Evolutionary conservation across 2,113 vertebrate genomes (phyloP), one percentile per base, ranked within the genome.

Genomic region (Rynchops niger): DNA sequence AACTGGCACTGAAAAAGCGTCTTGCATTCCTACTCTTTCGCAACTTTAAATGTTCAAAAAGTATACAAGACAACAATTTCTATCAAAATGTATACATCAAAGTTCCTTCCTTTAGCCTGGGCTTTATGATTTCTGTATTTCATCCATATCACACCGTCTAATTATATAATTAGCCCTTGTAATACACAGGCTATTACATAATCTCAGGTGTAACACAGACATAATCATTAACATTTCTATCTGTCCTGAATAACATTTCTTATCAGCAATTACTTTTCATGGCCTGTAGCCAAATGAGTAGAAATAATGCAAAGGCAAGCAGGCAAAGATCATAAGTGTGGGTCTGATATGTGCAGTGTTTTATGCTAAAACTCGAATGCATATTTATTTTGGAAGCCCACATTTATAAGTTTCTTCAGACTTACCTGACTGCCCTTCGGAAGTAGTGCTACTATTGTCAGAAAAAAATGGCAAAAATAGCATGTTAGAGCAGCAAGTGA

Each of bases 151-250:
- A 0, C 43, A 55, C 14, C 58, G 45, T 7, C 77, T 83, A 95
- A 93, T 88, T 77, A 77, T 42, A 84, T n/a, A 95, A 90, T 86
- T 92, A 94, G 32, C 23, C 40, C 49, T 93, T 90, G 82, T 90
- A 88, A 95, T 36, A 92, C 63, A 92, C 0, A 7, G n/a, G 47
- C 63, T 94, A 52, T 94, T 95, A 93, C 52, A 90, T 78, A 83
- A 86, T 90, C 82, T 92, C 87, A 93, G 82, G 93, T 95, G 59
- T 74, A 83, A 84, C 32, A 47, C 58, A 55, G 79, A 47, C 59
- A 78, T 71, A 79, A 93, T 62, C 89, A 92, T 93, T 90, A 94
- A 83, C 79, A 71, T 78, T 96, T 95, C 63, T 80, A 45, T 91
- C 86, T 93, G 62, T 90, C 50, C 74, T 71, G 56, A 91, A 78